phyloP scores from a whole-genome alignment of 2,797 vertebrate species.

The Pseudocheirus occidentalis region DNA sequence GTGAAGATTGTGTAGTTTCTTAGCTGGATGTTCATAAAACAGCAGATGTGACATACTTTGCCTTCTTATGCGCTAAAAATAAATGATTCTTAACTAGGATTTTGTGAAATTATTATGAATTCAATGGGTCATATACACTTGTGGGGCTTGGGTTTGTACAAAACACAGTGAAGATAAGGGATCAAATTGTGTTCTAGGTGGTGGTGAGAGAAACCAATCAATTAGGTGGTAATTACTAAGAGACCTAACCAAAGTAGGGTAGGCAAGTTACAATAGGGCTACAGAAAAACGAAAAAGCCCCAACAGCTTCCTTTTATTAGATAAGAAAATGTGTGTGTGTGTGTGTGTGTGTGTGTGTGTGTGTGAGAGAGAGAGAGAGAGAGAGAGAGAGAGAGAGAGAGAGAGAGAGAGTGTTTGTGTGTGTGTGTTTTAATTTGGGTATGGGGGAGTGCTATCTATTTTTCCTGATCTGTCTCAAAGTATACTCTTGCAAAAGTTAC shows the following conservation, averaged over 20 bases:
- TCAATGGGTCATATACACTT: neutral
- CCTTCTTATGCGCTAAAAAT: neutral
- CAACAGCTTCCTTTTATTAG: neutral
- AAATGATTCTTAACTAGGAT: neutral
- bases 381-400: neutral
- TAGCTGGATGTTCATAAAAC: conserved; percentile 38
- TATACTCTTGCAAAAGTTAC: neutral
- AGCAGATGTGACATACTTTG: conserved; percentile 41
- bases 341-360: too few species aligned
- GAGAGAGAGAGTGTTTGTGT: too few species aligned
- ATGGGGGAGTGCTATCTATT: neutral
- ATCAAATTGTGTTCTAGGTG: neutral
- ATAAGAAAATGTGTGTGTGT: neutral
- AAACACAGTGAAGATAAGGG: neutral
- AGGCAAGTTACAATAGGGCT: neutral
- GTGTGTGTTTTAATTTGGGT: neutral
- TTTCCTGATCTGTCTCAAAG: neutral
- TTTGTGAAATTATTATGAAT: neutral
- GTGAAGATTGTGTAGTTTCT: conserved; percentile 46
- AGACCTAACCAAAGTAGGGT: neutral
- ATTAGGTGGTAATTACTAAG: neutral
- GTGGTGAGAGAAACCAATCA: neutral
- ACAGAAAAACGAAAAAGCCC: neutral
- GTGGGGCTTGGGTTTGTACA: neutral
- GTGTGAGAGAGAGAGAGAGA: too few species aligned